Conservation (phyloP, 2,113 vertebrate species). For the Lanius collurio region DNA sequence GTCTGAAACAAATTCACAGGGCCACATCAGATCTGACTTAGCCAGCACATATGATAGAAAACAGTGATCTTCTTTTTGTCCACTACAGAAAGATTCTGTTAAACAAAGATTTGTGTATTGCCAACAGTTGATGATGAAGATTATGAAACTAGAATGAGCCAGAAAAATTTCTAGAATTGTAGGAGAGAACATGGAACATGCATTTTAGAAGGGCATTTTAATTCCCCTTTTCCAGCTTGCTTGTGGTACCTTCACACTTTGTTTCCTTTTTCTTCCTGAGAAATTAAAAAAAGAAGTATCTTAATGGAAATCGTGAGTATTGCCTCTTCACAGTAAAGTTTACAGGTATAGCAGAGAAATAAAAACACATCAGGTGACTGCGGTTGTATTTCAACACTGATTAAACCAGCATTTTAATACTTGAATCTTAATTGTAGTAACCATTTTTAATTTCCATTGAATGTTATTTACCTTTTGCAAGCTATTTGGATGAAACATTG, state of each 20-base stretch:
- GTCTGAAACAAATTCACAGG: neutral
- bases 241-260: neutral
- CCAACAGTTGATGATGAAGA: neutral
- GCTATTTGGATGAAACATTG: neutral
- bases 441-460: neutral
- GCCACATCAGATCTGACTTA: neutral
- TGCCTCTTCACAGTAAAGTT: neutral
- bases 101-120: neutral
- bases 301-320: neutral
- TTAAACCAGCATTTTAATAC: neutral
- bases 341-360: neutral
- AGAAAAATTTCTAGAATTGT: neutral
- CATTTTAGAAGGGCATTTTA: neutral
- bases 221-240: neutral
- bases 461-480: neutral
- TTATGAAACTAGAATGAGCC: neutral
- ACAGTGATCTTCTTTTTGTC: neutral
- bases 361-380: neutral
- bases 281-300: neutral
- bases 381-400: neutral
- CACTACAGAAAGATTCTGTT: neutral
- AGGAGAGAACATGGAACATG: neutral
- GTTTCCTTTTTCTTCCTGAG: neutral
- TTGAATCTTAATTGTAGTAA: neutral
- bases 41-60: neutral